Percentiles rank a stretch among this genome's conserved stretches.
Conservation (phyloP, 2,113 vertebrate genomes). For the Abramis brama region DNA sequence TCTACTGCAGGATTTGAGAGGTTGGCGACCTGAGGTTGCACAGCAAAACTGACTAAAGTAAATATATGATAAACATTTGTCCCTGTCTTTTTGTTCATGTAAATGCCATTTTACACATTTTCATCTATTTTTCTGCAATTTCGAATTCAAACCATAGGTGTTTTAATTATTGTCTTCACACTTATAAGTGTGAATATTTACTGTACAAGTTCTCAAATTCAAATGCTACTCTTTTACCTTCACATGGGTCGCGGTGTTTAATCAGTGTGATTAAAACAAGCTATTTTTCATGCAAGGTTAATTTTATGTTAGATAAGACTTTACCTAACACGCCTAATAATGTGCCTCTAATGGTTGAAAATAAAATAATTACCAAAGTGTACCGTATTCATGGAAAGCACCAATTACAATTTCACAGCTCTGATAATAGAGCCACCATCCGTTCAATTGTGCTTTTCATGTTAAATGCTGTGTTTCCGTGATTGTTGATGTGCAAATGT, state of each 20-base stretch:
- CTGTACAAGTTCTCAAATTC: neutral
- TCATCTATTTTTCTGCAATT: neutral
- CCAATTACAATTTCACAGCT: conserved; percentile 26
- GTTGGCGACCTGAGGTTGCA: too few relatives aligned
- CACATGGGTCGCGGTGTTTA: neutral
- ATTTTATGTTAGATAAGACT: conserved; percentile 1
- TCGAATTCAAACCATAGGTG: neutral
- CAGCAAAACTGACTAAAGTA: neutral
- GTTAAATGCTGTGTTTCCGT: conserved; percentile 9
- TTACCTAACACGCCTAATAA: neutral
- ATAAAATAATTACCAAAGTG: conserved; percentile 27
- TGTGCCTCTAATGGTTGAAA: neutral
- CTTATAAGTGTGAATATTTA: neutral
- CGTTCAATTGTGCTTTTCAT: neutral
- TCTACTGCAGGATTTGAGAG: neutral
- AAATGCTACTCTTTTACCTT: neutral
- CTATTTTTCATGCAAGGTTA: neutral
- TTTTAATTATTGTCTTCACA: neutral
- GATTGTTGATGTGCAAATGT: conserved; percentile 30
- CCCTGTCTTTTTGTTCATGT: neutral
- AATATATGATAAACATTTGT: neutral
- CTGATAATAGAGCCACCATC: neutral
- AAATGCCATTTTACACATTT: neutral
- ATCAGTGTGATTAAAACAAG: neutral
- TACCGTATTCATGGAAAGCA: neutral